Base-by-base conservation (phyloP, 2,797 vertebrate genomes). In the Cyclopterus lumpus region DNA sequence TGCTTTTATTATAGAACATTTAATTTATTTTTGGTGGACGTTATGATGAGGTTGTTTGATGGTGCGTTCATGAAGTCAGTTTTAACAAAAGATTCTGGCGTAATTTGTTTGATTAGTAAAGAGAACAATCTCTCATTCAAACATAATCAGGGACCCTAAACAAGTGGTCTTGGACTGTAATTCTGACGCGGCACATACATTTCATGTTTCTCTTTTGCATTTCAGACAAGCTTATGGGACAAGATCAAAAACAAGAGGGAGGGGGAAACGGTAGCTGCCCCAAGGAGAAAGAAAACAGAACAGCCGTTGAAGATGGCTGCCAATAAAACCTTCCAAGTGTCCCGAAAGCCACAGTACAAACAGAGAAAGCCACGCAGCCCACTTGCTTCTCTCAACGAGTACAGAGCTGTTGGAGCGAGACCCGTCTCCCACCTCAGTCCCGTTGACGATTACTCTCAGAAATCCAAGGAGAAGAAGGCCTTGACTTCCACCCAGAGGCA, bases 141-240 rank as follows among this genome's bases (percentile, higher is more conserved):
- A 48, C 18, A 18, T 15, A 24, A 8, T 69, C 12, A 4, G 3
- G 18, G 4, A 48, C 15, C 40, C n/a, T 15, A 15, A 48, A 28
- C 6, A 8, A 20, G 18, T 11, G 7, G 8, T 16, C 15, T 14
- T 8, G 28, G 10, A 42, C 28, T 10, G 11, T 55, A 3, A 3
- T 44, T 53, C 0, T 65, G 14, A 73, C 11, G 4, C 28, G 24
- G 5, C 16, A 28, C 18, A 11, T 5, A n/a, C 8, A 32, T 30
- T 3, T 42, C 34, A 36, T 24, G 8, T 16, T 24, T 58, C 42
- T 32, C 1, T 48, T 70, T 3, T 82, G 22, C 72, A 63, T 94
- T 94, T 77, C 91, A 99, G 98, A 97, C 86, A 86, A 96, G 92
- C 75, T 92, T 98, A 82, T 99, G 97, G 97, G 94, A 97, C 84